phyloP scores from a whole-genome alignment of 2,113 vertebrate species.

The Desmodus rotundus region DNA sequence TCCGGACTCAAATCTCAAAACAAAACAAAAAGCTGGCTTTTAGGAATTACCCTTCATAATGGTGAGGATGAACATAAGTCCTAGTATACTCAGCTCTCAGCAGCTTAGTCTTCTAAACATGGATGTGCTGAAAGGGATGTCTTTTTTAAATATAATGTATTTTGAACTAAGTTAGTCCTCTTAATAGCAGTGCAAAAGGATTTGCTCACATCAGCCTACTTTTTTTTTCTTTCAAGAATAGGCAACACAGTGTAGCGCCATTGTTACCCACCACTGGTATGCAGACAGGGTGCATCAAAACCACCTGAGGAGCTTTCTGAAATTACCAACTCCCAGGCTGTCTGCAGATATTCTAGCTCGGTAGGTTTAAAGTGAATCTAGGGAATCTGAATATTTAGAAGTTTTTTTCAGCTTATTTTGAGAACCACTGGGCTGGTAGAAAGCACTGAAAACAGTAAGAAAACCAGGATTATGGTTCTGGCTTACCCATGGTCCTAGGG shows the following conservation, averaged over 20 bases:
- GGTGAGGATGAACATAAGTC: neutral
- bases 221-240: neutral
- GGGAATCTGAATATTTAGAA: neutral
- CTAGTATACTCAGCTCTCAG: neutral
- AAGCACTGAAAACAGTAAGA: neutral
- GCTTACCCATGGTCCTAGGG: neutral
- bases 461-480: neutral
- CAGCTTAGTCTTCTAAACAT: neutral
- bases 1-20: neutral
- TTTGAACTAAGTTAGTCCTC: neutral
- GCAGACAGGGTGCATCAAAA: neutral
- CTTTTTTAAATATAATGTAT: neutral
- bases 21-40: neutral
- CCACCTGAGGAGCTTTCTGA: neutral
- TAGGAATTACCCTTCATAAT: neutral
- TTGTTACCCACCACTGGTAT: neutral
- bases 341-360: neutral
- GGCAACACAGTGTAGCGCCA: neutral
- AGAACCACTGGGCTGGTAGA: neutral
- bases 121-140: neutral
- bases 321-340: neutral
- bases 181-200: neutral
- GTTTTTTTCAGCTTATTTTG: neutral
- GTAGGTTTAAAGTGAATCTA: neutral
- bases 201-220: neutral